phyloP scores from a whole-genome alignment of 1,140 invertebrate genomes.

The Capitella teleta region DNA sequence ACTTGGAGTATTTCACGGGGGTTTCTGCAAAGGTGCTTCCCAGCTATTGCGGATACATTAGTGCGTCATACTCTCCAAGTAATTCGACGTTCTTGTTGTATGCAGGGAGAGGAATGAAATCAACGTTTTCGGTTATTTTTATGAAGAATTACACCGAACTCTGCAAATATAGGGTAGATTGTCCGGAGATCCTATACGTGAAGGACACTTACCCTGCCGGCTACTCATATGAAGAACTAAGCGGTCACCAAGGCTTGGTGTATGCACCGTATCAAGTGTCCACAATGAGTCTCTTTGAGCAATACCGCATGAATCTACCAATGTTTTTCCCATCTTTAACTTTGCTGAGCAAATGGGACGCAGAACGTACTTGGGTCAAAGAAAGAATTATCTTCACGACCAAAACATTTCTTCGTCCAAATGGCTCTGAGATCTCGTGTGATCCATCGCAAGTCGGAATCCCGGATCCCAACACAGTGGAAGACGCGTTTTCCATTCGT shows the following conservation, averaged over 20 bases:
- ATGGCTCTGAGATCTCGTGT: background rate
- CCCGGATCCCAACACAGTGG: constrained; percentile 10
- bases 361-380: constrained; percentile 8
- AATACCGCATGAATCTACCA: constrained; percentile 12
- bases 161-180: constrained; percentile 7
- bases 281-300: constrained; percentile 10
- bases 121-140: no score
- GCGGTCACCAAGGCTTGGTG: constrained; percentile 7
- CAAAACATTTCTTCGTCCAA: constrained; percentile 2
- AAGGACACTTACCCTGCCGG: constrained; percentile 5
- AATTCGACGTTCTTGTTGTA: constrained; percentile 7
- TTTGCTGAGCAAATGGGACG: constrained; percentile 10
- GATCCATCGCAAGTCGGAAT: constrained; percentile 1
- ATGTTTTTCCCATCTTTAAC: constrained; percentile 10
- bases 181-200: background rate
- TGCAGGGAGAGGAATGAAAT: constrained; percentile 6
- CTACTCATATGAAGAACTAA: constrained; percentile 10
- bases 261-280: constrained; percentile 12
- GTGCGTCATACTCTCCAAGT: background rate
- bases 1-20: constrained; percentile 12
- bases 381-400: constrained; percentile 7
- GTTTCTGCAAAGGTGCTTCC: constrained; percentile 4
- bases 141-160: no score
- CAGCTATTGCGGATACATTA: constrained; percentile 10
- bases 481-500: constrained; percentile 5